Evolutionary conservation across 2,888 invertebrate species (phyloP).

Genomic region (Agrilus cyanescens): DNA sequence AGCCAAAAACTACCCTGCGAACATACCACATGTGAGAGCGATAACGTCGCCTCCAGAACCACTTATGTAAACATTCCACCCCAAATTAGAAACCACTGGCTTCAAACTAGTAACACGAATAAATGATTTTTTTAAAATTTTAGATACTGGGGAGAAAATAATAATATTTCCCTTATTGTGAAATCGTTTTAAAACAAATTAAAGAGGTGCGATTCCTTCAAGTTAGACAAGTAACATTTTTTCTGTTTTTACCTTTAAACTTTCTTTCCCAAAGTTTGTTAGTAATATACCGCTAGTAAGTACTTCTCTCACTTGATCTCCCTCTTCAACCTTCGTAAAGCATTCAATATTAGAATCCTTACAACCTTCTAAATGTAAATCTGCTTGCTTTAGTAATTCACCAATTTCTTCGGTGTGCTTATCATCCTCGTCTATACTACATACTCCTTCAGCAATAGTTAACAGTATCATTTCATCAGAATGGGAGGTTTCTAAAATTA

Average conservation of each 20-base stretch:
- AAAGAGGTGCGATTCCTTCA: too few relatives aligned
- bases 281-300: constrained; percentile 53
- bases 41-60: too few relatives aligned
- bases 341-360: constrained; percentile 23
- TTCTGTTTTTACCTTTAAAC: constrained; percentile 34
- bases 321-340: constrained; percentile 34
- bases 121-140: too few relatives aligned
- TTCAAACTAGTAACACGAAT: too few relatives aligned
- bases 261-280: constrained; percentile 45
- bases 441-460: constrained; percentile 66
- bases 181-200: too few relatives aligned
- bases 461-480: constrained; percentile 43
- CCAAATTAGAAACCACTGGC: too few relatives aligned
- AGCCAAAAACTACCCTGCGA: too few relatives aligned
- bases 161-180: too few relatives aligned
- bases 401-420: constrained; percentile 67
- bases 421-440: constrained; percentile 67
- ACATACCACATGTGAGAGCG: too few relatives aligned
- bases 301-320: constrained; percentile 39
- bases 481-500: constrained; percentile 16
- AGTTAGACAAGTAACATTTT: background rate
- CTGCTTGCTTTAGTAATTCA: constrained; percentile 45
- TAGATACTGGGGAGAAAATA: too few relatives aligned
- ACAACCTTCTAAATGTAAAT: constrained; percentile 33
- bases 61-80: too few relatives aligned